phyloP scores from a whole-genome alignment of 2,113 vertebrate species.

The Hemibagrus wyckioides region DNA sequence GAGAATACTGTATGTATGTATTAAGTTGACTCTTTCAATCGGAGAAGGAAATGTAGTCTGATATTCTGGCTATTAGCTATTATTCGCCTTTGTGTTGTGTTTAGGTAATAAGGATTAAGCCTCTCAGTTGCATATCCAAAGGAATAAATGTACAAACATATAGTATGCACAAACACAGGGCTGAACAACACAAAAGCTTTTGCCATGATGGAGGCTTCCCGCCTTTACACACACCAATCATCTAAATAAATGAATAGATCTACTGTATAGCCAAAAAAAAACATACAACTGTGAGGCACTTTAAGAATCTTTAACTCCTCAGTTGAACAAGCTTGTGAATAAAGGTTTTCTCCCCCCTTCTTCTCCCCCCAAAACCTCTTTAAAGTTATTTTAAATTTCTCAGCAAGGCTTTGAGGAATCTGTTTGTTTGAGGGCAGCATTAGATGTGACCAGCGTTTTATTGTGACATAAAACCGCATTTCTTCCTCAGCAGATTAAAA shows the following conservation, averaged over 20 bases:
- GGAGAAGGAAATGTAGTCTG: neutral
- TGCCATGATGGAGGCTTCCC: constrained; percentile 60
- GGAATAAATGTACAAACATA: constrained; percentile 21
- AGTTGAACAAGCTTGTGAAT: constrained; percentile 95
- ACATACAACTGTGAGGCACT: constrained; percentile 76
- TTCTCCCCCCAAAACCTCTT: constrained; percentile 84
- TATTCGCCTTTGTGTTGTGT: constrained; percentile 26
- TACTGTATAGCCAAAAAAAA: constrained; percentile 63
- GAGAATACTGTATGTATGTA: neutral
- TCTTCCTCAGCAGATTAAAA: constrained; percentile 99
- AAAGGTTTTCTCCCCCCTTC: constrained; percentile 84
- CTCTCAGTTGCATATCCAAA: constrained; percentile 18
- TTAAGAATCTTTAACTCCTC: constrained; percentile 86
- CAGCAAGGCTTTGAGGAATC: constrained; percentile 99
- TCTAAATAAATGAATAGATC: constrained; percentile 89
- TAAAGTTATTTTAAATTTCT: constrained; percentile 99
- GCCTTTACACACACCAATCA: constrained; percentile 72
- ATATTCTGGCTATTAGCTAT: constrained; percentile 14
- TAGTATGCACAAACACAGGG: constrained; percentile 1
- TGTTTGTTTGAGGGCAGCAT: constrained; percentile 99
- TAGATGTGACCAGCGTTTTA: constrained; percentile 99
- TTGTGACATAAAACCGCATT: constrained; percentile 99
- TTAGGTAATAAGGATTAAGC: constrained; percentile 33
- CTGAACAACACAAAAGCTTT: constrained; percentile 53
- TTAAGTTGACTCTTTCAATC: neutral